Percentiles rank a stretch among this genome's conserved stretches.
These are phyloP conservation scores for Kryptopterus vitreolus DNA, from an alignment of 2,797 vertebrate genomes.

Conservation along the genomic window DNA sequence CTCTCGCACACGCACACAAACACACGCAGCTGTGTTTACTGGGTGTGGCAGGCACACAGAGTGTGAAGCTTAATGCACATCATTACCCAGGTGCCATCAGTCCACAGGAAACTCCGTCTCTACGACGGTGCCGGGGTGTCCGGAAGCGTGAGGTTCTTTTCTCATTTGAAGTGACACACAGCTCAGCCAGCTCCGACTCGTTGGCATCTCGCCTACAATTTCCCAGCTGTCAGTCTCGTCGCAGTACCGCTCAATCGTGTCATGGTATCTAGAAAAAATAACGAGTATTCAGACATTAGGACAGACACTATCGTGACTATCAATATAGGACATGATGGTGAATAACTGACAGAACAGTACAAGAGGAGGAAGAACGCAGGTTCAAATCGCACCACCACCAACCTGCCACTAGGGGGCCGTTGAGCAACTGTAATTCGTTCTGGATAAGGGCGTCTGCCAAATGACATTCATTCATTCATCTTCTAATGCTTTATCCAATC, in stretches of 20 bases:
- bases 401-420: too few species aligned
- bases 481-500: too few species aligned
- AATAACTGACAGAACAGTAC: too few species aligned
- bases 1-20: neutral
- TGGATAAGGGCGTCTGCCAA: too few species aligned
- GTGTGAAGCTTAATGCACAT: constrained; percentile 19
- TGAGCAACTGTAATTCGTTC: too few species aligned
- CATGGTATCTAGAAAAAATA: constrained; percentile 71
- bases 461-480: too few species aligned
- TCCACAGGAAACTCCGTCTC: constrained; percentile 61
- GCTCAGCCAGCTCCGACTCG: constrained; percentile 82
- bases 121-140: constrained; percentile 52
- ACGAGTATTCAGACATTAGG: neutral
- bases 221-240: constrained; percentile 77
- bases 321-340: too few species aligned
- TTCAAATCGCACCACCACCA: too few species aligned
- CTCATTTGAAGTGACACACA: constrained; percentile 77
- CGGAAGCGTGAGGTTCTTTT: constrained; percentile 67
- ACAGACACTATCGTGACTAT: too few species aligned
- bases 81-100: constrained; percentile 51
- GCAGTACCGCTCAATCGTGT: constrained; percentile 80
- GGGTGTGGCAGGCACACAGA: constrained; percentile 27
- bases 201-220: constrained; percentile 80
- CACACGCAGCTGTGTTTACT: neutral
- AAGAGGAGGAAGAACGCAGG: too few species aligned